Evolutionary conservation across 2,888 invertebrate species (phyloP).

Genomic region (Furcula furcula): DNA sequence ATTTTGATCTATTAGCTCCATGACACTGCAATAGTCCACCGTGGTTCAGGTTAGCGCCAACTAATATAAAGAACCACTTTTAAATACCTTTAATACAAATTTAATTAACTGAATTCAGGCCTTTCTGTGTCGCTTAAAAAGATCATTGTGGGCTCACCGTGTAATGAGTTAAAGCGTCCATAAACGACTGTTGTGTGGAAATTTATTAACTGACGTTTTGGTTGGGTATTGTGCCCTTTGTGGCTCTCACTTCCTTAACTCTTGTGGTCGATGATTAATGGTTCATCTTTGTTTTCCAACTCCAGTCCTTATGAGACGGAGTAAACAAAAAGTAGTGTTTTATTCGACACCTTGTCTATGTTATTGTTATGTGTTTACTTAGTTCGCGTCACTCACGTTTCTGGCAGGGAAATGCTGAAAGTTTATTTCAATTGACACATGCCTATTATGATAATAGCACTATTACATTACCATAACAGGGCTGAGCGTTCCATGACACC

Average conservation of each 20-base stretch:
- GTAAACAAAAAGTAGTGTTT: conserved; percentile 34
- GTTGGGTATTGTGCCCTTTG: conserved; percentile 58
- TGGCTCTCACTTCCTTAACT: conserved; percentile 49
- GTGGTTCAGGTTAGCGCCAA: conserved; percentile 72
- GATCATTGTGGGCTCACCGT: conserved; percentile 68
- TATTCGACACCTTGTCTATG: conserved; percentile 39
- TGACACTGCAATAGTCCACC: conserved; percentile 58
- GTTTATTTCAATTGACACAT: conserved; percentile 26
- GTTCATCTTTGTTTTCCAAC: conserved; percentile 43
- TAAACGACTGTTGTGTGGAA: conserved; percentile 71
- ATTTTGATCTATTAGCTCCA: conserved; percentile 76
- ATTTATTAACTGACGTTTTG: conserved; percentile 67
- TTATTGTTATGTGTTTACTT: conserved; percentile 21
- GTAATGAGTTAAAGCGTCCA: conserved; percentile 75
- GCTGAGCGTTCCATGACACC: background rate
- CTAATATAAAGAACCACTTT: conserved; percentile 68
- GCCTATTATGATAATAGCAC: conserved; percentile 20
- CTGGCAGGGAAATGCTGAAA: conserved; percentile 26
- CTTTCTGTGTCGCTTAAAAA: conserved; percentile 67
- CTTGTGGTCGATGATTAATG: conserved; percentile 62
- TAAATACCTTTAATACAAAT: conserved; percentile 70
- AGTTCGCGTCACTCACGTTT: conserved; percentile 30
- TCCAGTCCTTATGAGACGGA: conserved; percentile 28
- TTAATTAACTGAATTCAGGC: conserved; percentile 73
- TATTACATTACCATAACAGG: conserved; percentile 20